Conservation (phyloP, 2,888 invertebrate species). For the Cantharis lateralis region DNA sequence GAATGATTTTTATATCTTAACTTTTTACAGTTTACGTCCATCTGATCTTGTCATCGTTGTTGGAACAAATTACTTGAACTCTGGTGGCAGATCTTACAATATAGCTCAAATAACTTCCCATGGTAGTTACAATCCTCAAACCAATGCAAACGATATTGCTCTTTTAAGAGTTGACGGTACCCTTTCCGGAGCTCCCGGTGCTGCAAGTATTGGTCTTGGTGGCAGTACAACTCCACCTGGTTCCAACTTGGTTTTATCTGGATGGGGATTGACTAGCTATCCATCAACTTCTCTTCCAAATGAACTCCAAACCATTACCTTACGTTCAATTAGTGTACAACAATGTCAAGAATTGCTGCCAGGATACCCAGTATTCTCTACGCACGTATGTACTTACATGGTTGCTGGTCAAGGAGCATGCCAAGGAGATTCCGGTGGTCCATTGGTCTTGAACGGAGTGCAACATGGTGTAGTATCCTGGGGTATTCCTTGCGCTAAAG, state of each 20-base stretch:
- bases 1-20: neutral
- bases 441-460: conserved; percentile 53
- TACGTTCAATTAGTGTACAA: conserved; percentile 57
- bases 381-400: conserved; percentile 64
- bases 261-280: neutral
- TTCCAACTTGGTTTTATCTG: neutral
- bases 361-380: conserved; percentile 52
- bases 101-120: neutral
- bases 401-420: conserved; percentile 63
- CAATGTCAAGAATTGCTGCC: conserved; percentile 52
- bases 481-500: conserved; percentile 61
- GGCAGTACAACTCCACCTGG: neutral
- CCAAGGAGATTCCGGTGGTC: conserved; percentile 63
- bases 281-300: neutral
- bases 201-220: neutral
- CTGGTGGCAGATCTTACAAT: conserved; percentile 26
- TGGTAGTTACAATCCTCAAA: neutral
- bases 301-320: conserved; percentile 48
- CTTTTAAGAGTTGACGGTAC: neutral
- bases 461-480: conserved; percentile 61
- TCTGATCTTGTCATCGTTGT: neutral
- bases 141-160: conserved; percentile 4
- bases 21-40: neutral
- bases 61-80: neutral
- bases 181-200: neutral